Evolutionary conservation across 2,113 vertebrate species (phyloP), one percentile per base, ranked within the genome.

Genomic region (Pelecanus crispus): DNA sequence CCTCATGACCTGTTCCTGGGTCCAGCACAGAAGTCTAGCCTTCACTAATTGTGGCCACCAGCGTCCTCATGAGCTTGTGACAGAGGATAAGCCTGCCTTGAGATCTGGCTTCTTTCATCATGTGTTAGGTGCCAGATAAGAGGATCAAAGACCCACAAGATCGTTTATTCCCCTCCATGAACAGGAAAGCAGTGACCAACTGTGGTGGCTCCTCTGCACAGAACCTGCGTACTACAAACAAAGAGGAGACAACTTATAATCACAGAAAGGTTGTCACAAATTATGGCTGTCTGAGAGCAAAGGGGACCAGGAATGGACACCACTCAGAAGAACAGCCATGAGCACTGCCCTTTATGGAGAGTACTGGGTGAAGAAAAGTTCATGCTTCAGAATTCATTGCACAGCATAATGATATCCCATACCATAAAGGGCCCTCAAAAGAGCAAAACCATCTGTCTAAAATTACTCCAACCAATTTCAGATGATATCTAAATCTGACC

Each of bases 301-400:
- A 66, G 22, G 13, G 17, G 7, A 91, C 26, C 15, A 55, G 34
- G 13, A 70, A 74, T 88, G 32, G 32, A 55, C n/a, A 50, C 26
- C 3, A 6, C 11, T 8, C 6, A 40, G 59, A 59, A 72, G 40
- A 8, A 44, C 11, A 81, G 38, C 16, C 49, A 25, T 0, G 1
- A 49, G 38, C 2, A 0, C 19, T 78, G 45, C 17, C 32, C 45
- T 88, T 67, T 59, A 58, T 7, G 21, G 31, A 52, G 32, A 56
- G 17, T 90, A 87, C 29, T 6, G 29, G 32, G 40, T 86, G 82
- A 93, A 89, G 58, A 82, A 94, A 96, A 80, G 44, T 56, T 81
- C 86, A 45, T 88, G 49, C 68, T 95, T 67, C 88, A 95, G 95
- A 96, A 92, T 93, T 97, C 77, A 90, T 73, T 71, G 56, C 42